Evolutionary conservation across 2,797 vertebrate species (phyloP).

Genomic region (Neomorphus geoffroyi): DNA sequence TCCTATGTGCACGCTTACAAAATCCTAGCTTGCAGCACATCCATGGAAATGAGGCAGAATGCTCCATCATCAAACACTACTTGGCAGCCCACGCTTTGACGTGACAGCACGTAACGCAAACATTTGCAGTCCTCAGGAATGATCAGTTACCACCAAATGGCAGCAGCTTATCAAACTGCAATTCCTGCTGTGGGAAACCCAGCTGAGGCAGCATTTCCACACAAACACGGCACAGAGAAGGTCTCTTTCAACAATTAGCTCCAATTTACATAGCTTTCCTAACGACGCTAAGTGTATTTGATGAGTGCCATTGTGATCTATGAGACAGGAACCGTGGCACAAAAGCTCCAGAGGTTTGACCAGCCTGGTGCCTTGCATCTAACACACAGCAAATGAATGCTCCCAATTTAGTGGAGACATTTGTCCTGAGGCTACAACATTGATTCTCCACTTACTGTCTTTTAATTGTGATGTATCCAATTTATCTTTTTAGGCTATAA

Average conservation of each 20-base stretch:
- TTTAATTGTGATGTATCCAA: slow-evolving; percentile 41
- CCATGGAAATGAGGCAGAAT: background rate
- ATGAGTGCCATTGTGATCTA: background rate
- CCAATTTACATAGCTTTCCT: slow-evolving; percentile 22
- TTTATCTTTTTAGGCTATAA: slow-evolving; percentile 29
- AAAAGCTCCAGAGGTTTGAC: background rate
- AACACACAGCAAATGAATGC: background rate
- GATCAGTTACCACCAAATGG: slow-evolving; percentile 11
- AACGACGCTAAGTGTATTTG: background rate
- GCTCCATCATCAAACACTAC: background rate
- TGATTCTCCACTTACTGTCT: slow-evolving; percentile 43
- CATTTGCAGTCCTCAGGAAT: slow-evolving; percentile 29
- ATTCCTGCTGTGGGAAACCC: slow-evolving; percentile 22
- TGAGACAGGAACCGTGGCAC: background rate
- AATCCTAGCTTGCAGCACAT: background rate
- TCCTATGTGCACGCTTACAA: rapidly evolving
- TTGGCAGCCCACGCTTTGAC: background rate
- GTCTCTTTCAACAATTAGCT: slow-evolving; percentile 20
- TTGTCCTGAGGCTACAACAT: slow-evolving; percentile 48
- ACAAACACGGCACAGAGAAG: background rate
- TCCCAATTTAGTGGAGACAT: slow-evolving; percentile 9
- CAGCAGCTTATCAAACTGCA: slow-evolving; percentile 22
- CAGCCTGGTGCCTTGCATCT: background rate
- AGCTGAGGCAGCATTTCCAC: slow-evolving; percentile 42
- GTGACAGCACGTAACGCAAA: background rate